A percentile compares a stretch with the other conserved stretches of the same genome.
phyloP scores from a whole-genome alignment of 1,140 invertebrate genomes.

The Bradynema listronoti region DNA sequence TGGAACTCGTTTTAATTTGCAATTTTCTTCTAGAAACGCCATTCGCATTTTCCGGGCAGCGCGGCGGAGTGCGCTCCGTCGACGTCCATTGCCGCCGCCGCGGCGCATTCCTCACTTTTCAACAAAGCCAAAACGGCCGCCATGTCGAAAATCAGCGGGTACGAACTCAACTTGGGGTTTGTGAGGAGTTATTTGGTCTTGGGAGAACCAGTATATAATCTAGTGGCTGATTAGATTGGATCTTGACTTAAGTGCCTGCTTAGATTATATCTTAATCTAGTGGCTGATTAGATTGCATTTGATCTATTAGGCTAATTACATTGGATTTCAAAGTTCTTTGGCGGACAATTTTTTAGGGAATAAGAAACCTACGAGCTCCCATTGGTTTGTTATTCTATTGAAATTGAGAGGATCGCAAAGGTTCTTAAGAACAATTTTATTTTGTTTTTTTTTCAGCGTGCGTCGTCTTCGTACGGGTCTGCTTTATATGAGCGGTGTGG shows the following conservation, averaged over 20 bases:
- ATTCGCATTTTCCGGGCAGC: too few relatives aligned
- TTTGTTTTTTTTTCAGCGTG: conserved; percentile 1
- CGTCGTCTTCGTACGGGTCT: neutral
- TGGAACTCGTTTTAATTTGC: too few relatives aligned
- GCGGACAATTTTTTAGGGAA: neutral
- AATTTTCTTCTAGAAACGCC: too few relatives aligned
- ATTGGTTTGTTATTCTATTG: neutral
- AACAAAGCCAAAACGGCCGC: conserved; percentile 59
- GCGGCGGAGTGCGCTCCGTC: conserved; percentile 7
- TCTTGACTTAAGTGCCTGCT: too few relatives aligned
- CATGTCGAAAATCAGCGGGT: conserved; percentile 86
- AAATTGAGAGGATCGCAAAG: neutral
- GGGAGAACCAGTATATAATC: too few relatives aligned
- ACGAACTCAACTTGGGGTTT: conserved; percentile 68
- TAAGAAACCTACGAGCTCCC: neutral
- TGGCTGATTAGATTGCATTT: too few relatives aligned
- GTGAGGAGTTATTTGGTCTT: neutral
- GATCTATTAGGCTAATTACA: neutral
- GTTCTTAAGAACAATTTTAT: neutral
- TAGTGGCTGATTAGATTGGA: too few relatives aligned
- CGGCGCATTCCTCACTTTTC: conserved; percentile 33
- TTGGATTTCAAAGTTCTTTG: neutral
- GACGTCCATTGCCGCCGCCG: conserved; percentile 3
- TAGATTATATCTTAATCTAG: too few relatives aligned
- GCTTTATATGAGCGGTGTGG: conserved; percentile 66